Evolutionary conservation across 1,140 invertebrate species (phyloP), one percentile per base, ranked within the genome.

Genomic region (Dendrolimus kikuchii): DNA sequence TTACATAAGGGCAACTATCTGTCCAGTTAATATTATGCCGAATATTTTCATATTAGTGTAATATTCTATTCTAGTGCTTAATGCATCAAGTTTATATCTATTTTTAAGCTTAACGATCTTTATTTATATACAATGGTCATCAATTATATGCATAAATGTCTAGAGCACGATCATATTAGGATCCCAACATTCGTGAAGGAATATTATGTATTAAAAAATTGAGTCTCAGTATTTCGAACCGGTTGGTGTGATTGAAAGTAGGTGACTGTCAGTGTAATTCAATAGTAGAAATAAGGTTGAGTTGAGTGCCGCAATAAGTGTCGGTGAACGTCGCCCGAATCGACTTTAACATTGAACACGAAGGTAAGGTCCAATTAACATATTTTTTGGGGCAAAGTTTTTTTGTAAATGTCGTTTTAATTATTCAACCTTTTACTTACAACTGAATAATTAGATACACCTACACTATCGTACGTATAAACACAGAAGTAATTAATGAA

Each of bases 341-440:
- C 54, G 43, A 58, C 51, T 49, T 7, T 76, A 78, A 64, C 71
- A 80, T 81, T 80, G 70, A 73, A 74, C 67, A 60, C 60, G 73
- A 80, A 83, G 78, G 79, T 78, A 69, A 81, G 60, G 54, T 51
- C 67, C 69, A 74, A 77, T 77, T 74, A 72, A 68, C 53, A 72
- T 68, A 66, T 72, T 74, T 68, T 59, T 63, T 65, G 45, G 36
- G 38, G 54, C 55, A 60, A 59, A 56, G 55, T 41, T 56, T 49
- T 59, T 55, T 40, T 53, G 7, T 38, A 46, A 53, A 53, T 40
- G 8, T 43, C 23, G 9, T 40, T 51, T 51, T 58, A 58, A 55
- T 55, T 62, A 58, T 52, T 46, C 49, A 62, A 36, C 46, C 23
- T 23, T 23, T 23, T 23, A 23, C 23, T 23, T 3, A 23, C 23